Conservation (phyloP, 2,113 vertebrate genomes). For the Eubucco bourcierii region DNA sequence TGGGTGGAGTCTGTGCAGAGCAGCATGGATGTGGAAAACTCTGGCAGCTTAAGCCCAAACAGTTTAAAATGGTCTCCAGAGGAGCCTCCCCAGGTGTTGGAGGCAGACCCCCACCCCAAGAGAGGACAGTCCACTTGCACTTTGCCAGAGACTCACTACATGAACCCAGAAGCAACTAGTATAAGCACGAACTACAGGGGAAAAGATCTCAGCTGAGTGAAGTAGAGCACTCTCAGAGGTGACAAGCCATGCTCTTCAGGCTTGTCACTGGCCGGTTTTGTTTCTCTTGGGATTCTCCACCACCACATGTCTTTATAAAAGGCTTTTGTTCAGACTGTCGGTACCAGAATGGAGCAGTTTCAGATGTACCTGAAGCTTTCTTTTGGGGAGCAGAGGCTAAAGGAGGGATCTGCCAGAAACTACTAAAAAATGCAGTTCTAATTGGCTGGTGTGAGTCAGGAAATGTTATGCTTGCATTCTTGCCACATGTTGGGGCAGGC, state of each 20-base stretch:
- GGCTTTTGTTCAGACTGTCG: rapidly evolving
- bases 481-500: not conserved
- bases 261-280: not conserved
- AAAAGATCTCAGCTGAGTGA: not conserved
- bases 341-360: rapidly evolving
- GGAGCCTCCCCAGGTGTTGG: rapidly evolving
- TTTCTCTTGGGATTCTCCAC: rapidly evolving
- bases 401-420: not conserved
- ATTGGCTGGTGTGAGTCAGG: rapidly evolving
- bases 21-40: not conserved
- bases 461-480: not conserved
- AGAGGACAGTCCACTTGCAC: rapidly evolving
- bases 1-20: not conserved
- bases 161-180: rapidly evolving
- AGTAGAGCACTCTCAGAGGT: rapidly evolving
- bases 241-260: rapidly evolving
- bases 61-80: not conserved
- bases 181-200: rapidly evolving
- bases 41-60: not conserved
- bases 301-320: not conserved
- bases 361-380: not conserved
- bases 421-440: not conserved
- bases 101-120: not conserved
- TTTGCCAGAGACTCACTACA: not conserved
- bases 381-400: not conserved